Percentiles rank a stretch among this genome's conserved stretches.
Conservation (phyloP, 1,140 invertebrate genomes). For the Glossosoma conforme region DNA sequence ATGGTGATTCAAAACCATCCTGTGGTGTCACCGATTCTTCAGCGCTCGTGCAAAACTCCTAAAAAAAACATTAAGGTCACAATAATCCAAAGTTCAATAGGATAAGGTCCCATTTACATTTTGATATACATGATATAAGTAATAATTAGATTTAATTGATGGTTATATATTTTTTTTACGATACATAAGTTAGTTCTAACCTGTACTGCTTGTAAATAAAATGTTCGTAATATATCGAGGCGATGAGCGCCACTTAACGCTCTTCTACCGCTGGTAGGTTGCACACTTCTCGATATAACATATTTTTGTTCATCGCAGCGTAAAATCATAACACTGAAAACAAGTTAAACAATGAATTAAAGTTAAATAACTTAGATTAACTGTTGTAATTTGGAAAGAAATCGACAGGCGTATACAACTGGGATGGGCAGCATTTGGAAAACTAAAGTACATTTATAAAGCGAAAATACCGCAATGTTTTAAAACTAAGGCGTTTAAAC, state of each 20-base stretch:
- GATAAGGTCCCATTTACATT: no score
- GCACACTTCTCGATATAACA: constrained; percentile 60
- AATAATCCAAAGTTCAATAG: no score
- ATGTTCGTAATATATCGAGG: constrained; percentile 65
- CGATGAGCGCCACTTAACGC: constrained; percentile 53
- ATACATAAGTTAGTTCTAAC: constrained; percentile 7
- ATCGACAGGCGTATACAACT: no score
- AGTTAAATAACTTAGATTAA: no score
- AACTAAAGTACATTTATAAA: neutral
- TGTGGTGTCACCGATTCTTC: constrained; percentile 9
- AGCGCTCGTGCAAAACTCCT: constrained; percentile 24
- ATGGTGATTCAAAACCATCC: constrained; percentile 25
- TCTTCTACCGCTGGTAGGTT: constrained; percentile 48
- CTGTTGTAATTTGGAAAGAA: no score
- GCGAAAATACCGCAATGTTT: neutral
- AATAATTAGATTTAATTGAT: no score
- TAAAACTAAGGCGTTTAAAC: no score
- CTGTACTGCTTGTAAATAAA: constrained; percentile 57
- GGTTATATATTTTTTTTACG: neutral
- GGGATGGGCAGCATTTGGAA: no score
- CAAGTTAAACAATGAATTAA: no score
- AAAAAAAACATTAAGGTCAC: constrained; percentile 4
- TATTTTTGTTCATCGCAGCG: constrained; percentile 62
- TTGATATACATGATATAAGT: no score
- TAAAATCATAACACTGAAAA: constrained; percentile 63